phyloP scores from a whole-genome alignment of 2,888 invertebrate genomes.

The Ryuthela nishihirai region DNA sequence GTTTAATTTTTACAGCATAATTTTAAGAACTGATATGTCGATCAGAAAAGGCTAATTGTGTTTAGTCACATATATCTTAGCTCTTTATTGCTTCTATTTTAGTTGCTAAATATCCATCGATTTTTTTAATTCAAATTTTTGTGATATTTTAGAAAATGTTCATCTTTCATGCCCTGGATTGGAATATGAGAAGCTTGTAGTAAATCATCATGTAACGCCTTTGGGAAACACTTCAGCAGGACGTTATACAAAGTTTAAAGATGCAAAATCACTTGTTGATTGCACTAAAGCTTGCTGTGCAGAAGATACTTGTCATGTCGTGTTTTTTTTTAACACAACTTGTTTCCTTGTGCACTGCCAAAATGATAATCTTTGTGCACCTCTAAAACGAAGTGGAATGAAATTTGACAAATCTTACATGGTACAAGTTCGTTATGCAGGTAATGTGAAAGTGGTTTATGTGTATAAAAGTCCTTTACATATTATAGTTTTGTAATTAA shows the following conservation, averaged over 20 bases:
- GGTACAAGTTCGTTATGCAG: conserved; percentile 37
- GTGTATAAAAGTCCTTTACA: conserved; percentile 3
- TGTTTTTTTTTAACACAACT: conserved; percentile 67
- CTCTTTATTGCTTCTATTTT: no score
- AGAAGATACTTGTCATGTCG: conserved; percentile 68
- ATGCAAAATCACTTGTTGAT: conserved; percentile 46
- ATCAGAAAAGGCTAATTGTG: no score
- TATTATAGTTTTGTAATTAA: neutral
- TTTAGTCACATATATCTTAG: no score
- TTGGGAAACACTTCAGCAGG: conserved; percentile 33
- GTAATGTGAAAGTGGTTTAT: conserved; percentile 1
- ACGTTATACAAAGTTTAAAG: conserved; percentile 15
- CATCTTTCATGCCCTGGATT: neutral
- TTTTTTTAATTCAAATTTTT: no score
- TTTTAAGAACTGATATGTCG: no score
- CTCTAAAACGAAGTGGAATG: conserved; percentile 37
- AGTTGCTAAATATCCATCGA: no score
- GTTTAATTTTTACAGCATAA: no score
- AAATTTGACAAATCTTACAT: conserved; percentile 41
- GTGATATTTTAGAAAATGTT: neutral
- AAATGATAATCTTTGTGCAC: conserved; percentile 40
- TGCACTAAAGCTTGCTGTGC: conserved; percentile 67
- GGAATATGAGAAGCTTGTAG: neutral
- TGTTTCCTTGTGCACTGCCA: conserved; percentile 58
- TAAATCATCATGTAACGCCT: conserved; percentile 26